Conservation (phyloP, 2,888 invertebrate genomes). For the Acleris holmiana region DNA sequence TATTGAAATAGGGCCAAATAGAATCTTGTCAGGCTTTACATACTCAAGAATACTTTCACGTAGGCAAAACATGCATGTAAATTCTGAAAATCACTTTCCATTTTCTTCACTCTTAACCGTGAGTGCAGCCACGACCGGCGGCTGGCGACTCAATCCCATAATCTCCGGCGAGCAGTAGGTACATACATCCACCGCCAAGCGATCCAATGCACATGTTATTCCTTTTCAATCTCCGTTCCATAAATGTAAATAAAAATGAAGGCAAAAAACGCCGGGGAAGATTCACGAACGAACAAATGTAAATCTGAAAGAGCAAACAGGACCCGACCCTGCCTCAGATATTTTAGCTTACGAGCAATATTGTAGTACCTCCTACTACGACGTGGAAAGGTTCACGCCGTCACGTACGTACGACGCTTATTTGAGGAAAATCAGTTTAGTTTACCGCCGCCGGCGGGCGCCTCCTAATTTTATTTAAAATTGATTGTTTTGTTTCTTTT, state of each 20-base stretch:
- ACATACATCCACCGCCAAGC: conserved; percentile 8
- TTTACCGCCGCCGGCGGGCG: not conserved
- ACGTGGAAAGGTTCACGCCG: not conserved
- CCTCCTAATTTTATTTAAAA: conserved; percentile 16
- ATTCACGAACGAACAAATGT: conserved; percentile 21
- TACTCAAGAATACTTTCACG: no score
- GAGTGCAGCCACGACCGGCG: conserved; percentile 7
- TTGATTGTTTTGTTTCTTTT: not conserved
- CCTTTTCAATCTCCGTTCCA: conserved; percentile 29
- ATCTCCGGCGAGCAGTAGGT: conserved; percentile 20
- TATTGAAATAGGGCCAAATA: no score
- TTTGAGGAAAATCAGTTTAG: conserved; percentile 7
- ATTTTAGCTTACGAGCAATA: conserved; percentile 15
- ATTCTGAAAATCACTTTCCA: conserved; percentile 2
- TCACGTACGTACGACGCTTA: not conserved
- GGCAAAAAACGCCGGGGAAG: conserved; percentile 9
- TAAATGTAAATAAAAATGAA: conserved; percentile 34
- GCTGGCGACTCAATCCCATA: conserved; percentile 15
- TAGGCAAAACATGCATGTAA: not conserved
- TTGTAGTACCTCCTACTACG: not conserved
- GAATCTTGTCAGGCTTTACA: no score
- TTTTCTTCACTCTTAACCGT: conserved; percentile 8
- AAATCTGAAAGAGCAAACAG: conserved; percentile 23
- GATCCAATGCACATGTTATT: conserved; percentile 30
- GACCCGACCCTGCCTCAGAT: conserved; percentile 10